A percentile compares a stretch with the other conserved stretches of the same genome.
These are phyloP conservation scores for Aurelia coerulea DNA, from an alignment of 30 jellyfish, hydroid and myxozoan species.

Conservation along the genomic window DNA sequence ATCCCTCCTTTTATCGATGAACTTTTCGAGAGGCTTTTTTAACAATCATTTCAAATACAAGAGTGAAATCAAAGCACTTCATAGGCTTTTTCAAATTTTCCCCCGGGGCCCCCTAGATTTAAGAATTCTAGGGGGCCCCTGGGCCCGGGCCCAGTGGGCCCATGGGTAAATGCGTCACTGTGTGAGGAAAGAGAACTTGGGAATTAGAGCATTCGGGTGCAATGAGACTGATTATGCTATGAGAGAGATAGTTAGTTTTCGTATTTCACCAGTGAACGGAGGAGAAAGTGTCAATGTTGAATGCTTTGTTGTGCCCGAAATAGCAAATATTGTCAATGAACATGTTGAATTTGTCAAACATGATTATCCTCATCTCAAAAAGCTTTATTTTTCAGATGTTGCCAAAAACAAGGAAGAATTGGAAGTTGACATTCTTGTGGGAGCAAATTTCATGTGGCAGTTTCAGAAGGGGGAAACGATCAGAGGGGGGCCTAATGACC, in stretches of 20 bases:
- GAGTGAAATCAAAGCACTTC: too few species aligned
- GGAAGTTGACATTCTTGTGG: constrained; percentile 5
- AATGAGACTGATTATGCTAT: neutral
- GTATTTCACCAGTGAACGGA: neutral
- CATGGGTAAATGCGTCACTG: too few species aligned
- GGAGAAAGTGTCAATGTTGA: constrained; percentile 2
- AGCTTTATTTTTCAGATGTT: too few species aligned
- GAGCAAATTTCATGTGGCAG: neutral
- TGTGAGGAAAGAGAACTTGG: constrained; percentile 24
- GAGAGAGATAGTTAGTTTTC: neutral
- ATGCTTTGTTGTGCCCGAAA: constrained; percentile 13
- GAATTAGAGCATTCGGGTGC: constrained; percentile 31
- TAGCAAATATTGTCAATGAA: constrained; percentile 8
- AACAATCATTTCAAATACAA: too few species aligned
- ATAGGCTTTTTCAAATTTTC: too few species aligned
- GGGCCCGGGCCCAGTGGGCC: too few species aligned
- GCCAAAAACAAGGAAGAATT: neutral
- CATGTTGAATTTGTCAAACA: constrained; percentile 26
- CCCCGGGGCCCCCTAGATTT: too few species aligned
- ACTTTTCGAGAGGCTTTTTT: too few species aligned
- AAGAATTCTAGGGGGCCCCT: too few species aligned
- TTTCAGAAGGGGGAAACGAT: constrained; percentile 26
- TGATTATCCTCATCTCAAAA: constrained; percentile 21
- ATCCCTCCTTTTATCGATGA: too few species aligned
- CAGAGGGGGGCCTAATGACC: constrained; percentile 49